Evolutionary conservation across 2,113 vertebrate genomes (phyloP).

Genomic region (Stegostoma tigrinum): DNA sequence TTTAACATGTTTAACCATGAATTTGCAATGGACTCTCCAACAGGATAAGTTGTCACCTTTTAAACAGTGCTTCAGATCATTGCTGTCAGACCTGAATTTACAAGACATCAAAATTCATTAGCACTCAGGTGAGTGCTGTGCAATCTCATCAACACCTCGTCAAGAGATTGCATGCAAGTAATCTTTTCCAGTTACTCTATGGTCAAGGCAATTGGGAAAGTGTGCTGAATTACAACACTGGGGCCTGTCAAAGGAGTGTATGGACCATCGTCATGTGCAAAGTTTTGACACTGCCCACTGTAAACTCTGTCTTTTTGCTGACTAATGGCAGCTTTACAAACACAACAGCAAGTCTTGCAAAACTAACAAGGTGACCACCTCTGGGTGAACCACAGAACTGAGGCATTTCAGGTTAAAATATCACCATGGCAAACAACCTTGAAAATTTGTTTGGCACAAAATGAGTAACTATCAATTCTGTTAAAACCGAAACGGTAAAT

Average conservation of each 20-base stretch:
- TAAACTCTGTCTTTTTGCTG: neutral
- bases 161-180: neutral
- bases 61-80: neutral
- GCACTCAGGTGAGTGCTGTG: neutral
- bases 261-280: too few relatives aligned
- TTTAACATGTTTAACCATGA: neutral
- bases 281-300: neutral
- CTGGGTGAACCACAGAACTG: neutral
- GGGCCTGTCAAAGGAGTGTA: neutral
- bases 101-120: neutral
- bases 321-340: neutral
- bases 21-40: neutral
- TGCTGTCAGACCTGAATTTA: neutral
- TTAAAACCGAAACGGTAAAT: neutral
- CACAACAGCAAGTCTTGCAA: neutral
- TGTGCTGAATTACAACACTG: neutral
- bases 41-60: neutral
- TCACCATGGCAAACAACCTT: neutral
- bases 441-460: neutral
- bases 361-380: neutral
- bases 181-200: neutral
- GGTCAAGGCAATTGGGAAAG: neutral
- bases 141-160: neutral
- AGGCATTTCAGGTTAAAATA: neutral
- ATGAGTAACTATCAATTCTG: neutral